Evolutionary conservation across 2,113 vertebrate genomes (phyloP), one percentile per base, ranked within the genome.

Genomic region (Hepsetus odoe): DNA sequence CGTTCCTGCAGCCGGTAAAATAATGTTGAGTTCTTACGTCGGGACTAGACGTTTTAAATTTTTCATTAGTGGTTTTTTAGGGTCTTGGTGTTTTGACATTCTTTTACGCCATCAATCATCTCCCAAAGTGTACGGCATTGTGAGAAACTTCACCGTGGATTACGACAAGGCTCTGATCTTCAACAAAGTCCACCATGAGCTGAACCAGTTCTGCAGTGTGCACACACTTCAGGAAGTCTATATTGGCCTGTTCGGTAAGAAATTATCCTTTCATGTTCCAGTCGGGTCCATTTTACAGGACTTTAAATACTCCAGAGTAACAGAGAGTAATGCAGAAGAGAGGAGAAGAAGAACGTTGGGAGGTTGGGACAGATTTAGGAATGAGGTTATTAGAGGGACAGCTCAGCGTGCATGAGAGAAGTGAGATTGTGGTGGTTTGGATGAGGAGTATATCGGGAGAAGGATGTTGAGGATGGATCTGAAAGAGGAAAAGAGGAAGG

Each of bases 151-250:
- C 83, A 99, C 98, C 0, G 98, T 96, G 0, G 98, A 99, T 86
- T 99, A 99, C 0, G 98, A 99, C 93, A 99, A 98, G 87, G 94
- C 97, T 12, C 91, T 99, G 80, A 99, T 99, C 86, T 99, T 99
- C 90, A 99, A 99, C 92, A 99, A 99, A 91, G 97, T 99, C 64
- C 98, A 99, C 80, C 98, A 99, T 0, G 98, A 99, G 81, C 94
- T 99, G 81, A 99, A 99, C 93, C 98, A 99, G 93, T 99, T 99
- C 91, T 99, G 98, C 92, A 99, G 97, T 0, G 96, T 98, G 0
- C 98, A 99, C 81, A 95, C 95, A 0, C 93, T 99, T 59, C 98
- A 99, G 82, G 98, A 99, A 87, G 98, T 99, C 79, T 99, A 99
- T 89, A 99, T 99, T 0, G 97, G 96, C 85, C 89, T 99, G 40